Conservation (phyloP, 2,797 vertebrate species). For the Taeniopygia guttata region DNA sequence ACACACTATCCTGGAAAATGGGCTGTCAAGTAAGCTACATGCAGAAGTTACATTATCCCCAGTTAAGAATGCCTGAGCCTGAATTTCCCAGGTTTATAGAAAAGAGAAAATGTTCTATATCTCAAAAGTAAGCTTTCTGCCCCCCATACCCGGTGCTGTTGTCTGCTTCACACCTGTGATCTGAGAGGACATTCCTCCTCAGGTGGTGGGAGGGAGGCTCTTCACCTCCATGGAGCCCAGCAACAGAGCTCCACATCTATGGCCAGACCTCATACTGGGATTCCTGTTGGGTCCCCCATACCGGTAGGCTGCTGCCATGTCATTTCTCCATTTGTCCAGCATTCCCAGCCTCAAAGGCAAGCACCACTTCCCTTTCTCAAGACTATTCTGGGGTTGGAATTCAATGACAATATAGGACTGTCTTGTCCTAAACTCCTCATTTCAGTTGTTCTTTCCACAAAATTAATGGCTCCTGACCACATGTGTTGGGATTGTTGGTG, state of each 20-base stretch:
- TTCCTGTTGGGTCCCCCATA: not conserved
- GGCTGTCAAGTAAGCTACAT: not conserved
- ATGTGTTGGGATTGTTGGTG: not conserved
- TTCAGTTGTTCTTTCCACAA: not conserved
- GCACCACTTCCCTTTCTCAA: not conserved
- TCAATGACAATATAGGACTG: not conserved
- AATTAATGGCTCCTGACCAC: not conserved
- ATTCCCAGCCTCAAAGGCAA: not conserved
- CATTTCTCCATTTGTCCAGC: not conserved
- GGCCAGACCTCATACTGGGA: not conserved
- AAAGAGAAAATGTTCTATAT: not conserved
- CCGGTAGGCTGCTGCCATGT: not conserved
- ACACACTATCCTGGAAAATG: not conserved
- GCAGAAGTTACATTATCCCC: not conserved
- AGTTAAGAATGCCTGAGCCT: not conserved
- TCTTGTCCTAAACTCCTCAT: not conserved
- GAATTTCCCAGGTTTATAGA: not conserved
- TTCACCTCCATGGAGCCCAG: not conserved
- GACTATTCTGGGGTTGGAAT: not conserved
- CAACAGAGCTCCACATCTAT: not conserved
- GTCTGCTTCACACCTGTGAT: not conserved
- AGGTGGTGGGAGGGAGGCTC: not conserved
- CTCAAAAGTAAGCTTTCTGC: not conserved
- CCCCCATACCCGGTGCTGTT: accelerated
- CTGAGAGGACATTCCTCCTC: not conserved